Evolutionary conservation across 64 coral and sea anemone species (phyloP), one percentile per base, ranked within the genome.

Genomic region (Montipora efflorescens): DNA sequence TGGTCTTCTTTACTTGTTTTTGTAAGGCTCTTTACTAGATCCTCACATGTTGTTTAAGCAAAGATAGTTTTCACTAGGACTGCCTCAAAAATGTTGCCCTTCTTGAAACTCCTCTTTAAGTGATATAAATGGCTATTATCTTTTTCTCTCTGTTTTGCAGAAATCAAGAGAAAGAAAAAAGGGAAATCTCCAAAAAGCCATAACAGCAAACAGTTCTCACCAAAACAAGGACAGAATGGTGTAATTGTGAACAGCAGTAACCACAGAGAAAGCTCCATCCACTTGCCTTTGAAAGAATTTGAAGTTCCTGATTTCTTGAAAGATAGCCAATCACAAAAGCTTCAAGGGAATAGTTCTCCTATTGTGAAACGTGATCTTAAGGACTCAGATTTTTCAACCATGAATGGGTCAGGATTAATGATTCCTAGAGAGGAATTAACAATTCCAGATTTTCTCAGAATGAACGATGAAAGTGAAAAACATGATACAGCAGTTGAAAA

Each of bases 221-320:
- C 82, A 11, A 49, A 45, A 71, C 82, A 59, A 86, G 47, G 19
- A 2, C 82, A 8, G 9, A 82, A 86, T 51, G 66, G 82, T 47
- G 23, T 28, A 13, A 28, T 16, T 50, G 66, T 86, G 7, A 86
- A 86, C 19, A 72, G 66, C 46, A 86, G 64, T 46, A 86, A 86
- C 64, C 66, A 86, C 18, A 70, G 84, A 10, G 74, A 66, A 88
- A 88, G 84, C 9, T 66, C 45, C 13, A 67, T 62, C 28, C 75
- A 87, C 79, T 78, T 84, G n/a, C 83, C 91, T n/a, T 14, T 76
- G 57, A 82, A 84, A 55, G 92, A 88, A 59, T 88, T 75, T 74
- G 92, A 93, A 59, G 67, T 93, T 71, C 92, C 92, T 53, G 92
- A 93, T 79, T 93, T 93, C 59, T 62, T 93, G 16, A 85, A 93